Conservation (phyloP, 2,888 invertebrate species). For the Xanthostigma xanthostigma region DNA sequence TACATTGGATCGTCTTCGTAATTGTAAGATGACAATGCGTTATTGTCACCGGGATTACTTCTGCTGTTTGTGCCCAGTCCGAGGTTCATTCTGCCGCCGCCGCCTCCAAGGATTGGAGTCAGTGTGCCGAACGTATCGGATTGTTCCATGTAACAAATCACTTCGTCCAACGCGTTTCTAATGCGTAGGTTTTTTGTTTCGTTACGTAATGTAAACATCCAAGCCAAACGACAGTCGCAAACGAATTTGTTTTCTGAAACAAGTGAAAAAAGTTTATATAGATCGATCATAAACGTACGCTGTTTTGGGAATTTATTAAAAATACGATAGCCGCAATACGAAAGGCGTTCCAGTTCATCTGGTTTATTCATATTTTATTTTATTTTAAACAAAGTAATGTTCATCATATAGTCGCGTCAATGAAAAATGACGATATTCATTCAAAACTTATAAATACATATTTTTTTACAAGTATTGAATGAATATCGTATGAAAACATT, state of each 20-base stretch:
- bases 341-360: neutral
- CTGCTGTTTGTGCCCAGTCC: neutral
- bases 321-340: neutral
- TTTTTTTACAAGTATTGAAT: no score
- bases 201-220: slow-evolving; percentile 61
- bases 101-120: neutral
- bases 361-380: no score
- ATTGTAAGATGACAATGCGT: slow-evolving; percentile 12
- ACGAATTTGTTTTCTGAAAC: slow-evolving; percentile 66
- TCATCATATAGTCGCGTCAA: no score
- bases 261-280: slow-evolving; percentile 18
- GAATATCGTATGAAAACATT: no score
- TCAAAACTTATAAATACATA: no score
- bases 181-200: slow-evolving; percentile 59
- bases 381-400: no score
- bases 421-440: no score
- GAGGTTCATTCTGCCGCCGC: neutral
- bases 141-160: slow-evolving; percentile 52
- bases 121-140: slow-evolving; percentile 4
- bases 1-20: slow-evolving; percentile 12
- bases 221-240: slow-evolving; percentile 69
- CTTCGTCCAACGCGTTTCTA: slow-evolving; percentile 49
- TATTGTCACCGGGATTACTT: slow-evolving; percentile 9
- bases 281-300: neutral
- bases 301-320: neutral